Evolutionary conservation across 2,797 vertebrate species (phyloP).

Genomic region (Neomorphus geoffroyi): DNA sequence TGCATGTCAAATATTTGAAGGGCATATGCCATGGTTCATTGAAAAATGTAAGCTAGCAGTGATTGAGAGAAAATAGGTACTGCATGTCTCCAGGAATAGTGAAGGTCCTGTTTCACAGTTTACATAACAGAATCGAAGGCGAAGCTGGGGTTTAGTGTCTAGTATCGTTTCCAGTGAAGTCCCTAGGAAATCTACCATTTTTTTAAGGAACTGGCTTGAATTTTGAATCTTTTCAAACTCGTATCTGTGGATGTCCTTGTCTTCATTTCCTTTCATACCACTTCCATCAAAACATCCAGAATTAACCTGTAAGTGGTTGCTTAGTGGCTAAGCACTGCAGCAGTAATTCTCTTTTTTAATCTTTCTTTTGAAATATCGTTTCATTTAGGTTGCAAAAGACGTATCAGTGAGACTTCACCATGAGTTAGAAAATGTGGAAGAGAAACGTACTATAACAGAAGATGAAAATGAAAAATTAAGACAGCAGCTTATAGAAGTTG

Average conservation of each 20-base stretch:
- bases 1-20: neutral
- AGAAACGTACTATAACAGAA: slow-evolving; percentile 94
- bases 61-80: neutral
- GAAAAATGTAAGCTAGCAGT: neutral
- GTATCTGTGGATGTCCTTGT: neutral
- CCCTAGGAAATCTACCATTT: neutral
- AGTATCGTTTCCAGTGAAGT: neutral
- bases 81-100: neutral
- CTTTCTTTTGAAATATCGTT: slow-evolving; percentile 30
- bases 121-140: neutral
- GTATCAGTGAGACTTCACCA: slow-evolving; percentile 97
- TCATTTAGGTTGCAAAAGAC: slow-evolving; percentile 93
- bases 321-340: neutral
- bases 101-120: neutral
- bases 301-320: neutral
- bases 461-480: slow-evolving; percentile 97
- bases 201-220: neutral
- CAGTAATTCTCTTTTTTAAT: neutral
- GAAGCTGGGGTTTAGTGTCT: neutral
- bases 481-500: slow-evolving; percentile 95
- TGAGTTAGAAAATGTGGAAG: slow-evolving; percentile 96
- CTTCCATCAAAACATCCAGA: neutral
- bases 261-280: neutral
- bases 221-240: neutral
- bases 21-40: neutral